Evolutionary conservation across 2,888 invertebrate species (phyloP).

Genomic region (Augiades crinisus): DNA sequence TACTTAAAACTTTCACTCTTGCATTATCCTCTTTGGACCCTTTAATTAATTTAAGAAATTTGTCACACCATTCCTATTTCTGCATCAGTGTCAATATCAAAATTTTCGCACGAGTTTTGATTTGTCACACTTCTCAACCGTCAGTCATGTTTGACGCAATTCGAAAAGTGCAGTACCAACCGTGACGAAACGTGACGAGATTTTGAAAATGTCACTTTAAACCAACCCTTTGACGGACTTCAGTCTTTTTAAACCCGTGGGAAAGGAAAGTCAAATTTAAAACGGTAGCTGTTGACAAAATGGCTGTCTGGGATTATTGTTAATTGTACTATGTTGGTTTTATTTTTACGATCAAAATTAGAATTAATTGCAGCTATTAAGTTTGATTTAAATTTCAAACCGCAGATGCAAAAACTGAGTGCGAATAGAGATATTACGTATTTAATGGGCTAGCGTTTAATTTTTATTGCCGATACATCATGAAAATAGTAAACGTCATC

Average conservation of each 20-base stretch:
- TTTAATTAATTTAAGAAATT: constrained; percentile 41
- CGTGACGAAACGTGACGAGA: constrained; percentile 64
- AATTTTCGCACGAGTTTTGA: constrained; percentile 68
- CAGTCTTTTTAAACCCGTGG: constrained; percentile 47
- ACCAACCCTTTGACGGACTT: constrained; percentile 61
- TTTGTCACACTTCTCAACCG: constrained; percentile 69
- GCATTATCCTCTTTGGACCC: neutral
- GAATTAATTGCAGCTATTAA: constrained; percentile 34
- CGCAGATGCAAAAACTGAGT: constrained; percentile 52
- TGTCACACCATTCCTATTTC: constrained; percentile 39
- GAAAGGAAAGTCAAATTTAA: constrained; percentile 36
- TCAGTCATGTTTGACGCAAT: constrained; percentile 70
- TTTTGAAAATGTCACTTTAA: constrained; percentile 70
- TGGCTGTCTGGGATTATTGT: constrained; percentile 6
- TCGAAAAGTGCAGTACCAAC: constrained; percentile 54
- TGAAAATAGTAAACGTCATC: constrained; percentile 69
- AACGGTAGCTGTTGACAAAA: neutral
- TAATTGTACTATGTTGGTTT: constrained; percentile 6
- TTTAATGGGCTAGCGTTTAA: constrained; percentile 51
- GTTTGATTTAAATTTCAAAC: constrained; percentile 43
- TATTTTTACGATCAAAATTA: constrained; percentile 29
- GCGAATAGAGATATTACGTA: constrained; percentile 50
- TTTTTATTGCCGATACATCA: constrained; percentile 68
- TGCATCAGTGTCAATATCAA: constrained; percentile 39
- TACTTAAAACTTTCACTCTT: no score